Conservation (phyloP, 1,140 invertebrate genomes). For the Capitella teleta region DNA sequence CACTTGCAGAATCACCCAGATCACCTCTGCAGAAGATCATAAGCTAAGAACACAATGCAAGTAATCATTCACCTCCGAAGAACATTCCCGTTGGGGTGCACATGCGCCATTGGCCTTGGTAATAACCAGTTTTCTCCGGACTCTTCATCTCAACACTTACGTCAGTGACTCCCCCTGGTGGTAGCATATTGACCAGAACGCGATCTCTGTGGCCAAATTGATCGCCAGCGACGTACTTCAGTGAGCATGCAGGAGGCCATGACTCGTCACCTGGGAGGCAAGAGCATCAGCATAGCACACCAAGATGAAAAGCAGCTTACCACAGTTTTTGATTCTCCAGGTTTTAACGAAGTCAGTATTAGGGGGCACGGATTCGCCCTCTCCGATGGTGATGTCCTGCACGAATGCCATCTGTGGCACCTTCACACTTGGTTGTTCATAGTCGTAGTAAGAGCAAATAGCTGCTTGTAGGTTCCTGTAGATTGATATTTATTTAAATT, state of each 20-base stretch:
- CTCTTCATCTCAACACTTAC: conserved; percentile 58
- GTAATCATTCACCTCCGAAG: conserved; percentile 60
- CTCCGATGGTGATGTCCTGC: conserved; percentile 62
- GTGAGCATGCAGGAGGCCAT: conserved; percentile 66
- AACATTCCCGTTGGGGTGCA: conserved; percentile 62
- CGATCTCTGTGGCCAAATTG: conserved; percentile 49
- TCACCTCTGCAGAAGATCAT: conserved; percentile 47
- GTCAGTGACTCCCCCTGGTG: conserved; percentile 55
- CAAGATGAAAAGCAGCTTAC: too few species aligned
- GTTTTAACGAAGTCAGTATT: conserved; percentile 63
- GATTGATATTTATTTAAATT: neutral
- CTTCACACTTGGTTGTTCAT: conserved; percentile 48
- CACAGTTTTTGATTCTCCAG: conserved; percentile 69
- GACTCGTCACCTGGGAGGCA: conserved; percentile 49
- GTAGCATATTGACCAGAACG: conserved; percentile 51
- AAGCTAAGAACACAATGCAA: neutral
- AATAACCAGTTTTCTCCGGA: conserved; percentile 57
- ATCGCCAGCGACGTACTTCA: conserved; percentile 54
- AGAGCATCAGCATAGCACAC: too few species aligned
- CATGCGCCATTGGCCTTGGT: conserved; percentile 72
- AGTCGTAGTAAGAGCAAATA: conserved; percentile 88
- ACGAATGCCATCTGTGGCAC: conserved; percentile 67
- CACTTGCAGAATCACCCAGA: conserved; percentile 59
- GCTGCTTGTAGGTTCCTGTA: conserved; percentile 90
- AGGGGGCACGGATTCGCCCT: conserved; percentile 62